Percentiles rank a stretch among this genome's conserved stretches.
Conservation (phyloP, 2,113 vertebrate species). For the Alethe diademata region DNA sequence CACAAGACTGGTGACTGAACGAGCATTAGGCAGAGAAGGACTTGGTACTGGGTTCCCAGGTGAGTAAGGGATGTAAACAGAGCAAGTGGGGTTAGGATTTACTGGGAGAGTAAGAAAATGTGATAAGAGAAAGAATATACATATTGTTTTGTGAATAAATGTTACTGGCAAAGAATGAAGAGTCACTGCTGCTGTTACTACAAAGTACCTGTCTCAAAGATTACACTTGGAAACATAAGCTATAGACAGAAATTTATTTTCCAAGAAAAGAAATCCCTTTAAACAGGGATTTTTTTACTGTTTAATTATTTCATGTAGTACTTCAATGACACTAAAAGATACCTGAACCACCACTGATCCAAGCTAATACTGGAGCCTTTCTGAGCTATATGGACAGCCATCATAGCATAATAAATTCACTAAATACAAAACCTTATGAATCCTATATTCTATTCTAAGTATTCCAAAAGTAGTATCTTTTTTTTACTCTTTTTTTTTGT, state of each 20-base stretch:
- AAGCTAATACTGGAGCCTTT: background rate
- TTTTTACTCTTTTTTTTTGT: background rate
- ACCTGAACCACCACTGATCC: background rate
- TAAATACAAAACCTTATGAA: background rate
- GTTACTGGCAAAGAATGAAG: background rate
- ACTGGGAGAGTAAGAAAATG: background rate
- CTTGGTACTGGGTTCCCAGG: rapidly evolving
- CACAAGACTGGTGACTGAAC: rapidly evolving
- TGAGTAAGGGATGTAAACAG: background rate
- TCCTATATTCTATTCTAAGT: background rate
- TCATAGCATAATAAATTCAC: background rate
- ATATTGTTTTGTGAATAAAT: background rate
- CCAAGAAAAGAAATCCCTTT: background rate
- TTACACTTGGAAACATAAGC: background rate
- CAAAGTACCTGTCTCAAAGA: background rate
- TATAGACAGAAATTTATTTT: background rate
- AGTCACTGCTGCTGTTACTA: background rate
- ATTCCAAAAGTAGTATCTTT: background rate
- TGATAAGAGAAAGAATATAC: background rate
- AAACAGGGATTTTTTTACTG: background rate
- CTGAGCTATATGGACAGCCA: background rate
- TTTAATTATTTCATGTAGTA: background rate
- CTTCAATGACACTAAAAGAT: background rate
- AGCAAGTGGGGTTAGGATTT: background rate
- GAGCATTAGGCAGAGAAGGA: background rate